Base-by-base conservation (phyloP, 2,113 vertebrate species). In the Crocuta crocuta region DNA sequence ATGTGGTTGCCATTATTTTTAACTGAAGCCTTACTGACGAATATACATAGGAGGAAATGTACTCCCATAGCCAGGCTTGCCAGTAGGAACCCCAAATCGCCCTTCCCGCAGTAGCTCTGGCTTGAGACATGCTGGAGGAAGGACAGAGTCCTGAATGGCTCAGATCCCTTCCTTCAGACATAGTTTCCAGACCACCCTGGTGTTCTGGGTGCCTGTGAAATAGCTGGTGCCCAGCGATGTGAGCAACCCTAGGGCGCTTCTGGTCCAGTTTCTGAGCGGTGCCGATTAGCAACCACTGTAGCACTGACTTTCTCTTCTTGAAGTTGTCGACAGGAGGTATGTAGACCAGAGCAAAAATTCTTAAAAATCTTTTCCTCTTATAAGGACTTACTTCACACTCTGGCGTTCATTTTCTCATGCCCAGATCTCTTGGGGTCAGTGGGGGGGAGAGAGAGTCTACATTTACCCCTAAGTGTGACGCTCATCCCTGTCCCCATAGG, bases 241-340 rank as follows among this genome's bases (percentile, higher is more conserved):
- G 35, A 55, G 55, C 21, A 6, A 45, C 3, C 1, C 17, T 7
- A 13, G 86, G 50, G 24, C 3, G 0, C 31, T n/a, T 10, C 3
- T 2, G 5, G 8, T 53, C 43, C 0, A 0, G n/a, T 19, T 31
- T 24, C 79, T 63, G 15, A 71, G 50, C 3, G 28, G 48, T 5
- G 21, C 35, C 70, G 19, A 33, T 68, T 28, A 79, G 85, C 33
- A 33, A 50, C 26, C 43, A 61, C 21, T 26, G 21, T 45, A 35
- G 23, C 66, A 24, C 48, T 78, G 23, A 43, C 26, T 66, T 45
- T 87, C 65, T 87, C 65, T 65, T 4, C 31, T 55, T 58, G 73
- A 45, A n/a, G 43, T 58, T 76, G 24, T 35, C 71, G 26, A 65
- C 84, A 76, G 48, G 6, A 92, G 33, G 39, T 26, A 63, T 19